Conservation (phyloP, 2,113 vertebrate species). For the Stegostoma tigrinum region DNA sequence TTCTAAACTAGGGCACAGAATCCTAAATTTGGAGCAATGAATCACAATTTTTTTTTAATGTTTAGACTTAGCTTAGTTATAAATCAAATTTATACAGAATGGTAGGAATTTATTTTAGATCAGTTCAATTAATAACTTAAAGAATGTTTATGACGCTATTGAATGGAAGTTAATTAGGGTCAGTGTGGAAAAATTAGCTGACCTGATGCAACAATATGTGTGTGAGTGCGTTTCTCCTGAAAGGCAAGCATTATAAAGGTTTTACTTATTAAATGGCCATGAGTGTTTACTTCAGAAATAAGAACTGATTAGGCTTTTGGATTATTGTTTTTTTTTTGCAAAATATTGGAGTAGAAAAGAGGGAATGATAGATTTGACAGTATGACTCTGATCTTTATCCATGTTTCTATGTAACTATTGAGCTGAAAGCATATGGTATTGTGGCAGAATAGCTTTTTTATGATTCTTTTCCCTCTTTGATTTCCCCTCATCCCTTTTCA, state of each 20-base stretch:
- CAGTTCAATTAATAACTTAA: background rate
- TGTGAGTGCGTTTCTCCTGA: background rate
- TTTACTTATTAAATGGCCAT: background rate
- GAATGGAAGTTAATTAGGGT: background rate
- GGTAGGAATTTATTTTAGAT: background rate
- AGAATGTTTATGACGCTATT: background rate
- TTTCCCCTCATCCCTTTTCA: background rate
- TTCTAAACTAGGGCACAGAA: slow-evolving; percentile 21
- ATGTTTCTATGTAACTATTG: background rate
- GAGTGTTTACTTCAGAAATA: background rate
- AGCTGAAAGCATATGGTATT: background rate
- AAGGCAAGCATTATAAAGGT: background rate
- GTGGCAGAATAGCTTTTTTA: background rate
- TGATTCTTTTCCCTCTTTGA: background rate
- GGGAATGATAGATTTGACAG: background rate
- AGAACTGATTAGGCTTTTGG: background rate
- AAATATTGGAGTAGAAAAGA: background rate
- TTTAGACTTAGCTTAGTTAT: background rate
- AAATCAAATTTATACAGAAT: background rate
- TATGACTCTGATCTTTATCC: background rate
- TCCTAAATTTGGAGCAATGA: slow-evolving; percentile 10
- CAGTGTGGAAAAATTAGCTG: background rate
- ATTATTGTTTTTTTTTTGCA: background rate
- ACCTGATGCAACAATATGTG: background rate
- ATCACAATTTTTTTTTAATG: background rate